Percentiles rank a stretch among this genome's conserved stretches.
phyloP scores from a whole-genome alignment of 2,888 invertebrate species.

The Adelphocoris suturalis region DNA sequence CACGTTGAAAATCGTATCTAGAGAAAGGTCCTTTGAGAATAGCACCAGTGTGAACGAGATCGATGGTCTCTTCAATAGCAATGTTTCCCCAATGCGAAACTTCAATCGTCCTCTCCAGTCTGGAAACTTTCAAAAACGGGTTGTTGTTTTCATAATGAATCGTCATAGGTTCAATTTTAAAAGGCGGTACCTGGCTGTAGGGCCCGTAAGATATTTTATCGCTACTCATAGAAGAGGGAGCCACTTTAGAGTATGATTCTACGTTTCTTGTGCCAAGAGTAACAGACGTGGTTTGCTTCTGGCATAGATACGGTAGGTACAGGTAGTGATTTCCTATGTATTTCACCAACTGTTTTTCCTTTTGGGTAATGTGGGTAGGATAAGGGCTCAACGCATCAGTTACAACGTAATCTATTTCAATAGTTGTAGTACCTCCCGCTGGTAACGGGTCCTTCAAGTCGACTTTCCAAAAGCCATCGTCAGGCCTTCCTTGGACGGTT shows the following conservation, averaged over 20 bases:
- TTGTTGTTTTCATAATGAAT: constrained; percentile 98
- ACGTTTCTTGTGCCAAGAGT: constrained; percentile 80
- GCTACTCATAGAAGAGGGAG: constrained; percentile 89
- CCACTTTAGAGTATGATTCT: constrained; percentile 89
- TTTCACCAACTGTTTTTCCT: constrained; percentile 95
- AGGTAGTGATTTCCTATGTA: constrained; percentile 91
- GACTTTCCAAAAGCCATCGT: constrained; percentile 80
- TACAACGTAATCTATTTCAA: constrained; percentile 87
- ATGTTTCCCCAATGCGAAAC: constrained; percentile 99
- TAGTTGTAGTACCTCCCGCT: constrained; percentile 76
- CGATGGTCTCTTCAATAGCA: constrained; percentile 96
- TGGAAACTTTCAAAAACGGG: constrained; percentile 96
- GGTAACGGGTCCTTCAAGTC: constrained; percentile 83
- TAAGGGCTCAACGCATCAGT: constrained; percentile 89
- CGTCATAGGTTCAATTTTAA: constrained; percentile 83
- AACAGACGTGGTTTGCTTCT: constrained; percentile 54
- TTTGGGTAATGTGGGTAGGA: constrained; percentile 93
- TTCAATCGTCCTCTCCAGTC: constrained; percentile 92
- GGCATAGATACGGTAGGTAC: constrained; percentile 78
- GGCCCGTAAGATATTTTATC: constrained; percentile 93
- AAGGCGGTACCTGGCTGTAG: constrained; percentile 86
- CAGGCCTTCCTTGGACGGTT: constrained; percentile 80
- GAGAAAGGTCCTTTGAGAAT: constrained; percentile 96
- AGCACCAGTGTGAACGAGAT: constrained; percentile 95
- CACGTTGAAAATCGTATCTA: constrained; percentile 97